Conservation (phyloP, 2,113 vertebrate species). For the Rallus limicola region DNA sequence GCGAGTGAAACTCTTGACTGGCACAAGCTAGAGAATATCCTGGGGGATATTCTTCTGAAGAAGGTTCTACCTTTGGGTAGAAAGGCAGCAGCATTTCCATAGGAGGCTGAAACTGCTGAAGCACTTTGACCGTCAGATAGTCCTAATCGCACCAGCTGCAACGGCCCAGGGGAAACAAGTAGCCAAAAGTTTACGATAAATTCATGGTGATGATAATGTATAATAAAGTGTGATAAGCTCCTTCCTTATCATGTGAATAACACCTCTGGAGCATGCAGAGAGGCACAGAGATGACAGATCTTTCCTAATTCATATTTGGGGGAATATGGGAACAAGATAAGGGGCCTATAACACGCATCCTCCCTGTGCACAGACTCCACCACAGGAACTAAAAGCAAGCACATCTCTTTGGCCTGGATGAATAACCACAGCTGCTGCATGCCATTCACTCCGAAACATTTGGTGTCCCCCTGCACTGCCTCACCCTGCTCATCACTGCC, state of each 20-base stretch:
- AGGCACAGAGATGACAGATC: rapidly evolving
- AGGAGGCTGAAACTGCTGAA: neutral
- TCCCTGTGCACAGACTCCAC: neutral
- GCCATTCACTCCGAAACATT: rapidly evolving
- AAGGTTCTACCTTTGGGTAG: neutral
- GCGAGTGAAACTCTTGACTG: neutral
- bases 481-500: neutral
- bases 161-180: neutral
- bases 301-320: neutral
- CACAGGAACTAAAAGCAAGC: neutral
- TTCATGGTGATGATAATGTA: neutral
- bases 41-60: neutral
- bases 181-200: neutral
- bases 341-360: neutral
- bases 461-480: neutral
- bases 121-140: neutral
- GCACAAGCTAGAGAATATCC: neutral
- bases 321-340: neutral
- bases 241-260: neutral
- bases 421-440: neutral
- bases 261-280: neutral
- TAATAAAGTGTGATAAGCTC: neutral
- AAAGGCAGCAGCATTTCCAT: neutral
- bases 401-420: neutral
- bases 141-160: neutral